Percentiles rank a stretch among this genome's conserved stretches.
Conservation (phyloP, 2,797 vertebrate genomes). For the Ispidina lecontei region DNA sequence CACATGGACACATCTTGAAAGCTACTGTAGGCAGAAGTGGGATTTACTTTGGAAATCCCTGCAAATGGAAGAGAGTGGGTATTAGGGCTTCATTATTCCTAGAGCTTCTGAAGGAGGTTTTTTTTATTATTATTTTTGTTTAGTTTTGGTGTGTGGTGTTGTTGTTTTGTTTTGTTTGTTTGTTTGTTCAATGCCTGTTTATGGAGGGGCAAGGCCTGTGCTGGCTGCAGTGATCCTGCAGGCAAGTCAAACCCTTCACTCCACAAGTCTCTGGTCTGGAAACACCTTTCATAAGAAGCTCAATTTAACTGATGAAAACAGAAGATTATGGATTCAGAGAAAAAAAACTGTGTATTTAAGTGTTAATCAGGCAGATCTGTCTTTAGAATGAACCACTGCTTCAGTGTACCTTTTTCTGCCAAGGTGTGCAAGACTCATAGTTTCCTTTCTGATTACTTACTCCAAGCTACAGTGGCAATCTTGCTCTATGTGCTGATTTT, state of each 20-base stretch:
- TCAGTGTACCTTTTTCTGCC: background rate
- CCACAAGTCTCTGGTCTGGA: background rate
- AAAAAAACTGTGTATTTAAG: accelerated
- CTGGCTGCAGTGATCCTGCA: background rate
- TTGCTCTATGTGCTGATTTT: background rate
- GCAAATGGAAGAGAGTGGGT: background rate
- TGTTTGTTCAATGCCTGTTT: background rate
- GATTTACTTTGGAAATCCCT: background rate
- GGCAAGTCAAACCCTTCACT: background rate
- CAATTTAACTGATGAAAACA: background rate
- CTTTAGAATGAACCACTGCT: background rate
- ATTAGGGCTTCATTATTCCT: background rate
- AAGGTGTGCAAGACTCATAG: background rate
- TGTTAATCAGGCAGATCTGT: background rate
- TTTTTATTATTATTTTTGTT: background rate
- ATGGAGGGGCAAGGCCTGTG: accelerated
- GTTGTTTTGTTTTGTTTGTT: too few species aligned
- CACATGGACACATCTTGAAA: background rate
- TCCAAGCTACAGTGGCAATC: background rate
- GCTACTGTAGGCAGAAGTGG: background rate
- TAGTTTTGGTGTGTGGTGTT: too few species aligned
- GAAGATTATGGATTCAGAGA: background rate
- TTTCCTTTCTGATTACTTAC: background rate
- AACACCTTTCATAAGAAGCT: background rate
- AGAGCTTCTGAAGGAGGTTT: background rate